Evolutionary conservation across 2,113 vertebrate genomes (phyloP).

Genomic region (Antennarius striatus): DNA sequence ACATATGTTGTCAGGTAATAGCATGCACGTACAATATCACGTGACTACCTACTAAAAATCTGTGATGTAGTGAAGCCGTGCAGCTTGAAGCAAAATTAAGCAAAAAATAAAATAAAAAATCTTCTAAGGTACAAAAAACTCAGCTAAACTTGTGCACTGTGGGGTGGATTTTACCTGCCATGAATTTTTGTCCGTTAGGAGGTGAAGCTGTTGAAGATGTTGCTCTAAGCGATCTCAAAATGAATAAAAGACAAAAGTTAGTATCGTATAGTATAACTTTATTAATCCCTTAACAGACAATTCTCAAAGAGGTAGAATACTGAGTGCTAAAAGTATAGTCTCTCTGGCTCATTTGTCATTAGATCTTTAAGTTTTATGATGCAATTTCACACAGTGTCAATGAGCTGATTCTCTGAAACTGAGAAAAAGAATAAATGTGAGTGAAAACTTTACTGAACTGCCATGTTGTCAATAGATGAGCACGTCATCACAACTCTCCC

Average conservation of each 20-base stretch:
- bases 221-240: slow-evolving; percentile 11
- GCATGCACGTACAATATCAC: too few species aligned
- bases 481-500: slow-evolving; percentile 1
- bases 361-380: slow-evolving; percentile 27
- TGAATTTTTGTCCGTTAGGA: slow-evolving; percentile 25
- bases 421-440: slow-evolving; percentile 4
- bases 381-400: slow-evolving; percentile 21
- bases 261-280: too few species aligned
- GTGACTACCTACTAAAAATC: too few species aligned
- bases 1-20: too few species aligned
- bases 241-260: slow-evolving; percentile 25
- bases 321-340: slow-evolving; percentile 23
- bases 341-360: slow-evolving; percentile 19
- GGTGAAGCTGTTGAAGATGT: slow-evolving; percentile 17
- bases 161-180: slow-evolving; percentile 15
- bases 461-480: slow-evolving; percentile 23
- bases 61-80: too few species aligned
- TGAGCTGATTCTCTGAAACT: slow-evolving; percentile 20
- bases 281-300: too few species aligned
- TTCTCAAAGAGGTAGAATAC: slow-evolving; percentile 6
- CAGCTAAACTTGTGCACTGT: slow-evolving; percentile 4
- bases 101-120: slow-evolving; percentile 1
- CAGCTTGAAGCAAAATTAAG: too few species aligned
- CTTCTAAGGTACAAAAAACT: slow-evolving; percentile 16
- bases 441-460: slow-evolving; percentile 2